Evolutionary conservation across 2,888 invertebrate species (phyloP).

Genomic region (Andrena flavipes): DNA sequence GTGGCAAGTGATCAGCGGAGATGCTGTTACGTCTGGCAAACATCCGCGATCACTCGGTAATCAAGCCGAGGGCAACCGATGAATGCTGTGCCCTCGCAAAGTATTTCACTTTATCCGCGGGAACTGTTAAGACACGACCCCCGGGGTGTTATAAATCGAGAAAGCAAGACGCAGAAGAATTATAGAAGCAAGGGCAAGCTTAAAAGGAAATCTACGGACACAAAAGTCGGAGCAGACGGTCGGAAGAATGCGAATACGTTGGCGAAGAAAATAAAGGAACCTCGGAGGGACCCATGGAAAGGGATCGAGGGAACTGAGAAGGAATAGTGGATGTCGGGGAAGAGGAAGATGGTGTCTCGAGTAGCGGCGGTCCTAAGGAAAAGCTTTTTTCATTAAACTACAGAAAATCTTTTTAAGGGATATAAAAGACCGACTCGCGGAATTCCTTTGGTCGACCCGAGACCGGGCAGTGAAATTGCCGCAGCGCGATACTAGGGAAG

Average conservation of each 20-base stretch:
- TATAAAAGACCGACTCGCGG: slow-evolving; percentile 63
- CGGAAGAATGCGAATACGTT: background rate
- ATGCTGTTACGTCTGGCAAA: background rate
- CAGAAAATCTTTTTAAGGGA: slow-evolving; percentile 70
- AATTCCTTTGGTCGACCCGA: slow-evolving; percentile 66
- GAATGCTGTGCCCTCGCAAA: background rate
- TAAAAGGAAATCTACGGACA: slow-evolving; percentile 2
- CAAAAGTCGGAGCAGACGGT: background rate
- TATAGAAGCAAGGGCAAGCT: background rate
- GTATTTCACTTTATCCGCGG: background rate
- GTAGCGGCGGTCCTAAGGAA: slow-evolving; percentile 47
- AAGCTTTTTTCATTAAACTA: slow-evolving; percentile 73
- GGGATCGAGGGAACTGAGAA: background rate
- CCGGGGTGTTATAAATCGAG: background rate
- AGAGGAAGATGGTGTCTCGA: slow-evolving; percentile 43
- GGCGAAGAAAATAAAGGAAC: slow-evolving; percentile 8
- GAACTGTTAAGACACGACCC: too few relatives aligned
- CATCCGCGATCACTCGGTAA: background rate
- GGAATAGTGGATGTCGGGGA: background rate
- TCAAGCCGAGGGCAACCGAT: background rate
- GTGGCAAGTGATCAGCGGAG: background rate
- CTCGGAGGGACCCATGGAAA: slow-evolving; percentile 1
- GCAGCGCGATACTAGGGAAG: slow-evolving; percentile 45
- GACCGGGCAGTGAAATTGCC: slow-evolving; percentile 62
- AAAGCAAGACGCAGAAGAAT: background rate